phyloP scores from a whole-genome alignment of 2,797 vertebrate genomes.

The Remorina albescens region DNA sequence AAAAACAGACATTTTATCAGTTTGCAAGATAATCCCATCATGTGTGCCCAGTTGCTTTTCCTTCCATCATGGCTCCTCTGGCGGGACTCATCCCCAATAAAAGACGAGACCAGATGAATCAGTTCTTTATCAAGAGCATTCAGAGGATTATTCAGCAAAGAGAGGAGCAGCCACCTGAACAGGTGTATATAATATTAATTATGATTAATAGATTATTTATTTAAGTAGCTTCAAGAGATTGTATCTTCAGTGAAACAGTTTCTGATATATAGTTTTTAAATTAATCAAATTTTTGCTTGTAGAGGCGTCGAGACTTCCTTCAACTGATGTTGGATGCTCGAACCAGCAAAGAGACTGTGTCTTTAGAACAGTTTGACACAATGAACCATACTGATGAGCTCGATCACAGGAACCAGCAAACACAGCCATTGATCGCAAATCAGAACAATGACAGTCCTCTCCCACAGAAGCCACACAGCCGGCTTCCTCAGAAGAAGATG shows the following conservation, averaged over 20 bases:
- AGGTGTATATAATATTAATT: constrained; percentile 87
- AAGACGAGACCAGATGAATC: constrained; percentile 86
- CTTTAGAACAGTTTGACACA: constrained; percentile 79
- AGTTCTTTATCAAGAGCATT: constrained; percentile 89
- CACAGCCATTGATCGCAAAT: not conserved
- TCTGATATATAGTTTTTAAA: not conserved
- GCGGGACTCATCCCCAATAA: constrained; percentile 88
- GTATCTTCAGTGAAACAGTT: not conserved
- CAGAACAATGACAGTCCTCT: constrained; percentile 5
- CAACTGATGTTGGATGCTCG: constrained; percentile 92
- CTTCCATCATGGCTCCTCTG: constrained; percentile 88
- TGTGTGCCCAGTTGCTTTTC: constrained; percentile 89
- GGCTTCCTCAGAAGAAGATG: constrained; percentile 73
- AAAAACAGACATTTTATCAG: too few species aligned
- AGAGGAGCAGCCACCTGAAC: constrained; percentile 87
- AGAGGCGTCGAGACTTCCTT: constrained; percentile 93
- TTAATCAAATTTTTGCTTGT: not conserved
- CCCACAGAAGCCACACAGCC: constrained; percentile 10
- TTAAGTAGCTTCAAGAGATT: not conserved
- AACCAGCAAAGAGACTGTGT: constrained; percentile 50
- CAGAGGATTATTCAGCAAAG: constrained; percentile 89
- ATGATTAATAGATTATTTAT: not conserved
- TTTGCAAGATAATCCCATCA: not conserved
- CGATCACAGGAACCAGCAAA: not conserved
- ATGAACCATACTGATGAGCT: constrained; percentile 67